Conservation (phyloP, 2,113 vertebrate genomes). For the Sinocyclocheilus anshuiensis region DNA sequence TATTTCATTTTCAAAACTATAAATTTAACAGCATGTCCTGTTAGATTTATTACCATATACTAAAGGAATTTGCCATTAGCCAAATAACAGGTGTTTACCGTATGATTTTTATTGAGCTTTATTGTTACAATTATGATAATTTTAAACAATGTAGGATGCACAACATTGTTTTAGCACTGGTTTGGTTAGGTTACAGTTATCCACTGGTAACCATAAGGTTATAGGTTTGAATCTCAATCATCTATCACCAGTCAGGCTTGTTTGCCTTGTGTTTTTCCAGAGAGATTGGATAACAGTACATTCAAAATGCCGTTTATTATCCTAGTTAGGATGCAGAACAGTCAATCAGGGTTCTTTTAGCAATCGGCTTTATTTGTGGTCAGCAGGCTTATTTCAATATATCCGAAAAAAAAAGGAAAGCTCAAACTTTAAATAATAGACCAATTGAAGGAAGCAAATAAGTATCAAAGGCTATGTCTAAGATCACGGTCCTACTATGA, state of each 20-base stretch:
- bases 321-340: background rate
- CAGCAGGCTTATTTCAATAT: background rate
- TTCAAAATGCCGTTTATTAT: background rate
- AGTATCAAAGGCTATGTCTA: conserved; percentile 18
- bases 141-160: background rate
- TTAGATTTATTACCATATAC: background rate
- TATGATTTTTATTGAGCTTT: background rate
- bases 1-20: too few relatives aligned
- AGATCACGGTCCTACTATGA: background rate
- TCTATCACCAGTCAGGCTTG: background rate
- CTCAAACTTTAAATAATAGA: background rate
- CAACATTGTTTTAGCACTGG: background rate
- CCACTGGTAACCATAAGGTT: background rate
- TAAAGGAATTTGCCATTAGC: background rate
- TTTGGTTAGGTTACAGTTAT: background rate
- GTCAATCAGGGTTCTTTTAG: background rate
- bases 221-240: background rate
- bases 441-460: conserved; percentile 1
- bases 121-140: background rate
- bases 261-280: background rate
- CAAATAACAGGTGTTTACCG: too few relatives aligned
- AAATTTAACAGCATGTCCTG: too few relatives aligned
- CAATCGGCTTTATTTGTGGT: background rate
- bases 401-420: background rate
- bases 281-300: background rate